Evolutionary conservation across 2,113 vertebrate species (phyloP), one percentile per base, ranked within the genome.

Genomic region (Notarius quadriscutis): DNA sequence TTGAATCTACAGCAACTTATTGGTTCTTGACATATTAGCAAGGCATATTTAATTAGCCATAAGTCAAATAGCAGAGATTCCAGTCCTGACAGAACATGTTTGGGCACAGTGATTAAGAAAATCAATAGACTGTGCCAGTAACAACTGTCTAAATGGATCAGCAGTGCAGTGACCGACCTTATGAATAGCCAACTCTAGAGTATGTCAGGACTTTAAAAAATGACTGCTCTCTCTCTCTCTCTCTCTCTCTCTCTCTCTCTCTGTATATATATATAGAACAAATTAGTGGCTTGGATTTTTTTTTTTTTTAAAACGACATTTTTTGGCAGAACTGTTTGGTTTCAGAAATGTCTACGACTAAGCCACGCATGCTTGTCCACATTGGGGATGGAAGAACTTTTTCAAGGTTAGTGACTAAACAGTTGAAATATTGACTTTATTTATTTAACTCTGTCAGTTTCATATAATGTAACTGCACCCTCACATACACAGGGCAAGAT

Each of bases 361-460:
- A 84, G 86, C 88, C 87, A 17, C 87, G 88, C 14, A 84, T 86
- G 69, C 75, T 92, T 60, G 67, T 96, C 88, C 93, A 91, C n/a
- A 87, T 92, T 30, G 94, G 94, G 60, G 93, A 93, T 0, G 91
- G 91, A 78, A 91, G 92, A 91, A 90, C 88, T 1, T 90, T 95
- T 71, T 93, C 95, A 91, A 95, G 94, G 95, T 96, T 88, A 48
- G 91, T 88, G 30, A 50, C 53, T 18, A 41, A 62, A 74, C 22
- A 27, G 5, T 78, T 80, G 11, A 53, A 30, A 48, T 65, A 6
- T 41, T 74, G 8, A 27, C 2, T 7, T 80, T 20, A n/a, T 53
- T 27, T 25, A 81, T 71, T 50, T 51, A 69, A 14, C 60, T 83
- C 22, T 83, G 22, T 58, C 15, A 12, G 50, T 51, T 82, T 0